Conservation (phyloP, 2,888 invertebrate genomes). For the Scotopteryx bipunctaria region DNA sequence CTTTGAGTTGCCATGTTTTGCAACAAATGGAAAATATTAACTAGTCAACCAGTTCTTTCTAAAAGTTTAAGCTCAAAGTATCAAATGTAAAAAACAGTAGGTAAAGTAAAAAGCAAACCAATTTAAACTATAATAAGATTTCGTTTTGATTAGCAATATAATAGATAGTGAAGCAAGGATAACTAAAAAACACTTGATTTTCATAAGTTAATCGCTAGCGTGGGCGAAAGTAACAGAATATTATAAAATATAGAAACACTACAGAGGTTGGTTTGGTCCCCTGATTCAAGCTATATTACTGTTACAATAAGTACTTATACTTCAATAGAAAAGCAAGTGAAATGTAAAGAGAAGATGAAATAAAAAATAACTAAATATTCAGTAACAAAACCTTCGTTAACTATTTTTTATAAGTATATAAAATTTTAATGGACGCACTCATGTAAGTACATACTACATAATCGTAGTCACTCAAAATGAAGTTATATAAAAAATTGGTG, state of each 20-base stretch:
- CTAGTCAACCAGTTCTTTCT: too few species aligned
- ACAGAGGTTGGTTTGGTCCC: conserved; percentile 56
- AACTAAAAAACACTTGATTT: too few species aligned
- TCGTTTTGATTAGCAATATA: too few species aligned
- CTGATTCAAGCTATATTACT: conserved; percentile 39
- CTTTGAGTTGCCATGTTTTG: background rate
- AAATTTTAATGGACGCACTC: conserved; percentile 61
- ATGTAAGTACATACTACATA: conserved; percentile 65
- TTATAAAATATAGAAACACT: conserved; percentile 23
- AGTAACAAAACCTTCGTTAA: conserved; percentile 40
- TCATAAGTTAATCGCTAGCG: too few species aligned
- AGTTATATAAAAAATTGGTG: conserved; percentile 37
- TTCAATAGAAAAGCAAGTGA: conserved; percentile 30
- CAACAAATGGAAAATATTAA: background rate
- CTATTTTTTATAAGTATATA: conserved; percentile 31
- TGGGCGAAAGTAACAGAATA: background rate
- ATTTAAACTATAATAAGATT: too few species aligned
- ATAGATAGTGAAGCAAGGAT: too few species aligned
- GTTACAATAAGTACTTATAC: conserved; percentile 25
- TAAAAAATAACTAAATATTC: conserved; percentile 48
- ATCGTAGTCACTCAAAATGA: conserved; percentile 46
- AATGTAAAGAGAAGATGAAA: conserved; percentile 47
- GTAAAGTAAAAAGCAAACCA: too few species aligned
- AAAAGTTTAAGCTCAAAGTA: too few species aligned
- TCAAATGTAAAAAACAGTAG: too few species aligned